Percentiles rank a stretch among this genome's conserved stretches.
These are phyloP conservation scores for Hippopotamus amphibius DNA, from an alignment of 2,113 vertebrate species.

Conservation along the genomic window DNA sequence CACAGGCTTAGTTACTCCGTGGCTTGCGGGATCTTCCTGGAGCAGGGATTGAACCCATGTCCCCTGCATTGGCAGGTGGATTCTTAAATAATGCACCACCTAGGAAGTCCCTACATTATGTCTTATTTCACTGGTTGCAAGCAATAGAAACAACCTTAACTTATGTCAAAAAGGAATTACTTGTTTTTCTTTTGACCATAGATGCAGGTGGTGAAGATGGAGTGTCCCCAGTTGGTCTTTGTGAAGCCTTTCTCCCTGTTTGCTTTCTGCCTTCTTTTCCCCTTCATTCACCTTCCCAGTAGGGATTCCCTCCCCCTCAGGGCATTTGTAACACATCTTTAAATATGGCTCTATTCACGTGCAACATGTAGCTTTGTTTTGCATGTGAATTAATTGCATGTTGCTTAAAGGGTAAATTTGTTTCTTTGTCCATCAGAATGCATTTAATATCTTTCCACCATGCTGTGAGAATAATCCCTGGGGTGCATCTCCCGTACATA, in stretches of 20 bases:
- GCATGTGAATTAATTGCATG: background rate
- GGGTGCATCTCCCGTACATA: background rate
- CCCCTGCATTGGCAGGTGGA: too few relatives aligned
- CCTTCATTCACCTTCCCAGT: too few relatives aligned
- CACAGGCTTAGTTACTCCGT: too few relatives aligned
- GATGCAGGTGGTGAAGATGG: background rate
- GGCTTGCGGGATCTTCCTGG: too few relatives aligned
- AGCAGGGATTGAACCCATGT: too few relatives aligned
- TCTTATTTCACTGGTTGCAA: background rate
- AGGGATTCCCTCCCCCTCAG: too few relatives aligned
- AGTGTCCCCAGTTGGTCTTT: background rate
- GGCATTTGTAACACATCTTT: background rate
- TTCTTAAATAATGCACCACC: too few relatives aligned
- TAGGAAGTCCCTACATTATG: background rate
- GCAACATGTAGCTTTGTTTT: background rate
- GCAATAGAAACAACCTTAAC: background rate
- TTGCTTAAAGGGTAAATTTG: background rate
- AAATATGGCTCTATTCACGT: accelerated
- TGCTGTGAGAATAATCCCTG: background rate
- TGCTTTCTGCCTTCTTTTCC: background rate
- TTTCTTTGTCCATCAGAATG: background rate
- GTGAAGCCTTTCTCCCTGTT: background rate
- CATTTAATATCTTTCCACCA: background rate
- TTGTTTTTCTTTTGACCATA: background rate
- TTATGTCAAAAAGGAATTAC: background rate